A percentile compares a stretch with the other conserved stretches of the same genome.
phyloP scores from a whole-genome alignment of 2,797 vertebrate species.

The Phrynocephalus vlangalii region DNA sequence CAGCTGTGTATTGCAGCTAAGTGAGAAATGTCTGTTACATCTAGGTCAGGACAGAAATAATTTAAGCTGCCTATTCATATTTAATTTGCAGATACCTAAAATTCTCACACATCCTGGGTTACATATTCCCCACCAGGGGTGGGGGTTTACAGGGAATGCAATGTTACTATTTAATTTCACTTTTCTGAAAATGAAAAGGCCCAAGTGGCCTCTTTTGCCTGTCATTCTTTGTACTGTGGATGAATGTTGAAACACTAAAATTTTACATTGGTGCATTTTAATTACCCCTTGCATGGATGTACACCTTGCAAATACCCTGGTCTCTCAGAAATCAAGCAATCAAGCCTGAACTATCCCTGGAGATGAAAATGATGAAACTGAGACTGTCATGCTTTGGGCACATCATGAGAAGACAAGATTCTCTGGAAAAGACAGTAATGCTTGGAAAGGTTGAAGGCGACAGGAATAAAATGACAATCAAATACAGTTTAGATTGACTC shows the following conservation, averaged over 20 bases:
- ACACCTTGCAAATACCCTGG: too few relatives aligned
- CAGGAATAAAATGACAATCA: too few relatives aligned
- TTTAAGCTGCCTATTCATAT: conserved; percentile 24
- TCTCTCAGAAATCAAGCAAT: too few relatives aligned
- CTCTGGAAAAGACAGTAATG: too few relatives aligned
- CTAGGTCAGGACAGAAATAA: conserved; percentile 31
- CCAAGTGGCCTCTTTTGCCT: conserved; percentile 14
- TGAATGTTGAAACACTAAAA: conserved; percentile 6
- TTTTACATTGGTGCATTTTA: conserved; percentile 8
- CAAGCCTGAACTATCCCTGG: too few relatives aligned
- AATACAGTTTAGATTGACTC: too few relatives aligned
- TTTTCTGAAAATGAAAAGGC: conserved; percentile 19
- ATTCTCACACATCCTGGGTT: conserved; percentile 31
- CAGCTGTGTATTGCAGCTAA: neutral
- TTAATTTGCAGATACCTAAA: conserved; percentile 40
- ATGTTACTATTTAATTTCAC: conserved; percentile 25
- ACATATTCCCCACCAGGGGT: conserved; percentile 2
- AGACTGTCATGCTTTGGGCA: too few relatives aligned
- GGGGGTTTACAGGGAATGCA: conserved; percentile 1
- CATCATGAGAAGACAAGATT: too few relatives aligned
- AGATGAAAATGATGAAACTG: too few relatives aligned
- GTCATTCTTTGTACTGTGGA: neutral
- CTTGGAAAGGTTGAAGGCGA: too few relatives aligned
- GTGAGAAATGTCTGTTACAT: conserved; percentile 10
- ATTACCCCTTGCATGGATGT: too few relatives aligned